A percentile compares a stretch with the other conserved stretches of the same genome.
Evolutionary conservation across 2,797 vertebrate species (phyloP).

Genomic region (Chelonia mydas): DNA sequence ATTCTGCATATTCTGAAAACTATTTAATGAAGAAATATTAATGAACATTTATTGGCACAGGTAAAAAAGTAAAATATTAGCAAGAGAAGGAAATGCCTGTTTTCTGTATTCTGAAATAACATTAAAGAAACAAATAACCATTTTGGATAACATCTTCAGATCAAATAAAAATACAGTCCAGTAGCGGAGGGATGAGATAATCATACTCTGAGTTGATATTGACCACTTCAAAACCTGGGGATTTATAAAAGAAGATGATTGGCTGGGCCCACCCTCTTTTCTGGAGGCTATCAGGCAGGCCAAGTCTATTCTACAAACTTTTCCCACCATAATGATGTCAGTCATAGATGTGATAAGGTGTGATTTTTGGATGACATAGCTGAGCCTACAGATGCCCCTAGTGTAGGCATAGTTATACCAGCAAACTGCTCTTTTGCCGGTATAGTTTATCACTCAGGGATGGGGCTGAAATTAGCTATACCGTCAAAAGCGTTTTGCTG

Average conservation of each 20-base stretch:
- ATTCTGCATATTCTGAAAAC: conserved; percentile 15
- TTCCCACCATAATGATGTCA: background rate
- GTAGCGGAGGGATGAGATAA: background rate
- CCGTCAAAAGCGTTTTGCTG: background rate
- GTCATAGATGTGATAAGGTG: background rate
- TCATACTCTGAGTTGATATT: background rate
- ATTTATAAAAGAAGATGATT: background rate
- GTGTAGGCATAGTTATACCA: fast-evolving
- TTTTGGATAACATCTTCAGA: conserved; percentile 11
- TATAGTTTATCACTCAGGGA: background rate
- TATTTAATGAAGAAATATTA: background rate
- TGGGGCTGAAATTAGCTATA: background rate
- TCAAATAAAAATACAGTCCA: conserved; percentile 17
- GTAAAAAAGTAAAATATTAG: background rate
- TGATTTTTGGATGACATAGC: background rate
- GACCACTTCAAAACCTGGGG: background rate
- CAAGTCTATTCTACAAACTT: background rate
- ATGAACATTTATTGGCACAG: background rate
- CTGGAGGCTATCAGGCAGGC: background rate
- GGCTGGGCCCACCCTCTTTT: conserved; percentile 5
- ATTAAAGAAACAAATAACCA: conserved; percentile 15
- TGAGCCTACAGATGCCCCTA: background rate
- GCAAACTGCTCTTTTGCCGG: background rate
- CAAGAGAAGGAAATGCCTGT: background rate
- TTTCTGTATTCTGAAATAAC: background rate